A percentile compares a stretch with the other conserved stretches of the same genome.
Evolutionary conservation across 1,140 invertebrate species (phyloP).

Genomic region (Bombyx mandarina): DNA sequence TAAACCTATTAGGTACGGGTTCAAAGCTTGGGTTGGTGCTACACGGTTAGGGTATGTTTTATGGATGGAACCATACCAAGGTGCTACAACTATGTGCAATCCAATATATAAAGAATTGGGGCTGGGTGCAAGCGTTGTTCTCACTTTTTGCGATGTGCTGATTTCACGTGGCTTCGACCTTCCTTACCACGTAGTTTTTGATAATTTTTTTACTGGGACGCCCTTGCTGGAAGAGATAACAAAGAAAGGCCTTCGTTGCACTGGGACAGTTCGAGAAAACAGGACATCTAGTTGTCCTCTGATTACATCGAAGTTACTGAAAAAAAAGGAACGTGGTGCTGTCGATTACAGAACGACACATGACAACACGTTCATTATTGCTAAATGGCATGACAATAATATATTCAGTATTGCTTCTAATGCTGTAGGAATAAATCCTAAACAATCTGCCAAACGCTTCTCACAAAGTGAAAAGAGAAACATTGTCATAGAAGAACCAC

Average conservation of each 20-base stretch:
- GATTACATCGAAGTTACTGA: slow-evolving; percentile 31
- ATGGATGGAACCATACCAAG: slow-evolving; percentile 39
- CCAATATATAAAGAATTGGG: slow-evolving; percentile 36
- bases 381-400: slow-evolving; percentile 37
- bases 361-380: slow-evolving; percentile 33
- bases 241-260: slow-evolving; percentile 30
- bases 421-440: slow-evolving; percentile 32
- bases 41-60: slow-evolving; percentile 38
- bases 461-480: slow-evolving; percentile 47
- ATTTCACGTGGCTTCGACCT: slow-evolving; percentile 28
- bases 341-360: slow-evolving; percentile 34
- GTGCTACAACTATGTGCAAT: slow-evolving; percentile 30
- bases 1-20: slow-evolving; percentile 65
- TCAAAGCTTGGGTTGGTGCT: slow-evolving; percentile 56
- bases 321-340: slow-evolving; percentile 39
- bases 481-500: slow-evolving; percentile 34
- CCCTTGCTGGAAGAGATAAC: slow-evolving; percentile 34
- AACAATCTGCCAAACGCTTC: slow-evolving; percentile 38
- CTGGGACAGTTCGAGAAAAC: slow-evolving; percentile 39
- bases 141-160: slow-evolving; percentile 30
- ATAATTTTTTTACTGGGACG: slow-evolving; percentile 35
- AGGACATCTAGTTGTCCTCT: slow-evolving; percentile 35
- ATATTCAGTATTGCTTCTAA: slow-evolving; percentile 37
- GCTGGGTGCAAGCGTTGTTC: slow-evolving; percentile 33
- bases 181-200: slow-evolving; percentile 32